Percentiles rank a stretch among this genome's conserved stretches.
Evolutionary conservation across 2,888 invertebrate species (phyloP).

Genomic region (Cenopis cana): DNA sequence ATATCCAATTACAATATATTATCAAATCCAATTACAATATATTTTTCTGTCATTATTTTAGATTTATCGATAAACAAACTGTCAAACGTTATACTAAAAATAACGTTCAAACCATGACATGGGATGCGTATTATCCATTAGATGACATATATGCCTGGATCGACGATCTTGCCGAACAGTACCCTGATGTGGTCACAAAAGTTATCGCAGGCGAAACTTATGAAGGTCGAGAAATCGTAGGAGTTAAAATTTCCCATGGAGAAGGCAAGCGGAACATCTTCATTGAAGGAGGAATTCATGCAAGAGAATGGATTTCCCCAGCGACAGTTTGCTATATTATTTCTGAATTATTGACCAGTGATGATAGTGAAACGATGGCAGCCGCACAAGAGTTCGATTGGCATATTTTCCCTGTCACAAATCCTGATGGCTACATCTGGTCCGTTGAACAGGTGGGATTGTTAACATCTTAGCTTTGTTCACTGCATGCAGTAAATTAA

Average conservation of each 20-base stretch:
- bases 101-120: constrained; percentile 71
- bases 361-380: constrained; percentile 69
- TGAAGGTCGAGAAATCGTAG: constrained; percentile 76
- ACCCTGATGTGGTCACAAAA: constrained; percentile 75
- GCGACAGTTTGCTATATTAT: constrained; percentile 86
- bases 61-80: constrained; percentile 80
- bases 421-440: constrained; percentile 92
- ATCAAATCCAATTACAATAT: background rate
- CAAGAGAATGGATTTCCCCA: constrained; percentile 91
- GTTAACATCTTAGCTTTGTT: no score
- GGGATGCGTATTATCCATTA: constrained; percentile 86
- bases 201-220: constrained; percentile 72
- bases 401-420: constrained; percentile 90
- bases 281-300: constrained; percentile 87
- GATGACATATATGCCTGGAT: constrained; percentile 86
- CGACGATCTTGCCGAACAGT: constrained; percentile 71
- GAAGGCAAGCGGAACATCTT: constrained; percentile 65
- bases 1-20: no score
- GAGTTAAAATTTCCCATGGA: constrained; percentile 79
- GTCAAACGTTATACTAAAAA: constrained; percentile 61
- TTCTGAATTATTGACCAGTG: constrained; percentile 86
- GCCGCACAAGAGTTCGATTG: constrained; percentile 87
- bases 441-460: constrained; percentile 86
- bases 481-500: no score
- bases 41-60: constrained; percentile 55